Evolutionary conservation across 2,113 vertebrate species (phyloP).

Genomic region (Myanophis thanlyinensis): DNA sequence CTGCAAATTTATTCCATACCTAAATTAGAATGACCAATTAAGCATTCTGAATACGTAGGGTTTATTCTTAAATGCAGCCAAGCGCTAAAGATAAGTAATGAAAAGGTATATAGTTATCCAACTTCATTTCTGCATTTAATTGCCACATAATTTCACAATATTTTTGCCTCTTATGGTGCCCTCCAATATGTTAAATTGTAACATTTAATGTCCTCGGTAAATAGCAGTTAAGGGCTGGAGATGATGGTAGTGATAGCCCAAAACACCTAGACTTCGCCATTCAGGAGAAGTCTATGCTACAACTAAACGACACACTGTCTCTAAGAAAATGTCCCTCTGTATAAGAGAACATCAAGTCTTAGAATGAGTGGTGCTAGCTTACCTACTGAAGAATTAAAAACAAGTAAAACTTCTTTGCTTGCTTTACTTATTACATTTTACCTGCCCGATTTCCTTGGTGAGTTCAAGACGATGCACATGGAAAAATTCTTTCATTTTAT

Average conservation of each 20-base stretch:
- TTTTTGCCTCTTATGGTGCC: background rate
- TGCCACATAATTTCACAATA: background rate
- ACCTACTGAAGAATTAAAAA: constrained; percentile 11
- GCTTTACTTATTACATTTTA: background rate
- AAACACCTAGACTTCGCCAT: background rate
- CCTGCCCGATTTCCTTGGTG: background rate
- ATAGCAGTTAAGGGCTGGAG: background rate
- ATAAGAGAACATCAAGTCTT: background rate
- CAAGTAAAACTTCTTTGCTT: background rate
- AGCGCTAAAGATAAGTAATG: background rate
- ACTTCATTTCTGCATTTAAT: background rate
- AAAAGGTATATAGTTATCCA: background rate
- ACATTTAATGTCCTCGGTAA: background rate
- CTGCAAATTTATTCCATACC: background rate
- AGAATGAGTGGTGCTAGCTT: background rate
- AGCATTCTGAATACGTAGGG: background rate
- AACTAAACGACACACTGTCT: background rate
- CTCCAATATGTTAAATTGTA: background rate
- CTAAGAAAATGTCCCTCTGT: background rate
- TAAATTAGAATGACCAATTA: background rate
- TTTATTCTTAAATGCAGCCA: background rate
- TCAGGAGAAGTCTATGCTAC: background rate
- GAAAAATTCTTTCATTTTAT: background rate
- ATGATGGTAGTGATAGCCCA: background rate
- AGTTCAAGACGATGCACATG: background rate